Evolutionary conservation across 2,113 vertebrate species (phyloP).

Genomic region (Myrmecophaga tridactyla): DNA sequence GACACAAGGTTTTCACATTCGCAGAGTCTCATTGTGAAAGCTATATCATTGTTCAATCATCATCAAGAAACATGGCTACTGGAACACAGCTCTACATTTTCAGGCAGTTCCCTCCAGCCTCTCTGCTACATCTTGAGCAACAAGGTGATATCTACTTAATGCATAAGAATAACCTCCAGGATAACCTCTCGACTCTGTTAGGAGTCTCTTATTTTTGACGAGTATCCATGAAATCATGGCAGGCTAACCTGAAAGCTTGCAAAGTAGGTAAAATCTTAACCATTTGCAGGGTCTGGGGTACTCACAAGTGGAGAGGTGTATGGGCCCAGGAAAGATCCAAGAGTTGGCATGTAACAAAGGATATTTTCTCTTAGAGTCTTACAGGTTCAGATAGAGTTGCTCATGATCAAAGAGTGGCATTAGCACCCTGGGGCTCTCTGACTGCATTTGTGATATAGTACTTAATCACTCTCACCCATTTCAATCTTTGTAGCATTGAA

Average conservation of each 20-base stretch:
- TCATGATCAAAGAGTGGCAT: not conserved
- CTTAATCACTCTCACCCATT: not conserved
- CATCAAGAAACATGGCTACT: too few species aligned
- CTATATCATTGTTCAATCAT: too few species aligned
- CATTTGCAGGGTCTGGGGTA: too few species aligned
- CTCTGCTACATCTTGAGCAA: too few species aligned
- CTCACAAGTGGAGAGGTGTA: not conserved
- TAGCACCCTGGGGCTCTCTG: not conserved
- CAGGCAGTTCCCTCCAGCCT: too few species aligned
- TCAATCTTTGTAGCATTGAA: not conserved
- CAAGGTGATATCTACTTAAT: too few species aligned
- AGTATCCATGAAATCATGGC: not conserved
- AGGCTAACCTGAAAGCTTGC: not conserved
- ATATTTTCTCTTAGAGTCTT: not conserved
- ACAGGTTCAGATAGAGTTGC: not conserved
- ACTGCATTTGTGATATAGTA: not conserved
- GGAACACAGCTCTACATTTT: too few species aligned
- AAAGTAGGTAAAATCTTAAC: not conserved
- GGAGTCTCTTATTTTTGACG: not conserved
- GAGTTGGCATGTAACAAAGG: not conserved
- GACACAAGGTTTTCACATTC: too few species aligned
- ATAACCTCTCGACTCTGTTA: too few species aligned
- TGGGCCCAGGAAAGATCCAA: not conserved
- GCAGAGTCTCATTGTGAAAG: too few species aligned
- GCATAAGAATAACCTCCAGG: too few species aligned